Percentiles rank a stretch among this genome's conserved stretches.
Evolutionary conservation across 2,113 vertebrate species (phyloP).

Genomic region (Crotophaga sulcirostris): DNA sequence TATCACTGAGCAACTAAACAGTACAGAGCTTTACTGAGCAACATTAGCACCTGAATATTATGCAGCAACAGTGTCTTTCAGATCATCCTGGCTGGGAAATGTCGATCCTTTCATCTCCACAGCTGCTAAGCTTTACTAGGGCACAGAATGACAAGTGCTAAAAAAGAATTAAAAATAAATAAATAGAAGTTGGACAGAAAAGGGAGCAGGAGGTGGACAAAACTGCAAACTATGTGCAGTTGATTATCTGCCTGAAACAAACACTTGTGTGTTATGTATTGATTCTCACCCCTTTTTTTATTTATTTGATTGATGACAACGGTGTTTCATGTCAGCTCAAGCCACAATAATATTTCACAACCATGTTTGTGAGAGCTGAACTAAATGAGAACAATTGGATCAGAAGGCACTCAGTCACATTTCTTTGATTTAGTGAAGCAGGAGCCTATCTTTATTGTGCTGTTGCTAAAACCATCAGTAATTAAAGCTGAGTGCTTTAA

Average conservation of each 20-base stretch:
- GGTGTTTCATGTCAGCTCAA: slow-evolving; percentile 61
- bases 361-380: slow-evolving; percentile 56
- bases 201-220: not conserved
- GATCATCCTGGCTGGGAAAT: not conserved
- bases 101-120: slow-evolving; percentile 42
- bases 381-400: slow-evolving; percentile 84
- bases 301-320: slow-evolving; percentile 69
- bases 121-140: slow-evolving; percentile 41
- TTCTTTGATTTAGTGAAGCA: slow-evolving; percentile 71
- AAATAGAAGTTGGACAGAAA: not conserved
- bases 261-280: slow-evolving; percentile 50
- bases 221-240: slow-evolving; percentile 33
- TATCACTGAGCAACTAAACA: not conserved
- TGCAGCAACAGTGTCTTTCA: not conserved
- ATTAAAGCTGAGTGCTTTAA: slow-evolving; percentile 91
- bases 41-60: not conserved
- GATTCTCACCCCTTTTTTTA: slow-evolving; percentile 55
- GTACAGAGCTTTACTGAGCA: not conserved
- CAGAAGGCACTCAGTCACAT: slow-evolving; percentile 76
- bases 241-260: slow-evolving; percentile 49
- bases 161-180: not conserved
- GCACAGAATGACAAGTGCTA: slow-evolving; percentile 3
- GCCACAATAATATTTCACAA: slow-evolving; percentile 70
- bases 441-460: slow-evolving; percentile 77
- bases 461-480: slow-evolving; percentile 77